A percentile compares a stretch with the other conserved stretches of the same genome.
Evolutionary conservation across 2,113 vertebrate genomes (phyloP).

Genomic region (Clarias gariepinus): DNA sequence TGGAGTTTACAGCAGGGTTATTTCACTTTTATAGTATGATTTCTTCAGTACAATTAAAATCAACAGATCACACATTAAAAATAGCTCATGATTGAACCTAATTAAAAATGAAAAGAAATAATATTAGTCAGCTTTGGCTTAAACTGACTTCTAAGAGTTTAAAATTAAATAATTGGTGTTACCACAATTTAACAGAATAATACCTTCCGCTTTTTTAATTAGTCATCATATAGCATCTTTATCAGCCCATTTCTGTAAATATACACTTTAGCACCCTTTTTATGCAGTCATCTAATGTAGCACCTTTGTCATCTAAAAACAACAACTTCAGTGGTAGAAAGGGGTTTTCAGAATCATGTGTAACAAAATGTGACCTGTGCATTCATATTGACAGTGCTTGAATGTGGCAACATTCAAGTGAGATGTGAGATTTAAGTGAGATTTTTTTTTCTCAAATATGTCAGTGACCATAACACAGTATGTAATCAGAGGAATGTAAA

Average conservation of each 20-base stretch:
- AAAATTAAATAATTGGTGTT: background rate
- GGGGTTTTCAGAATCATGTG: background rate
- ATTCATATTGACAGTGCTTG: slow-evolving; percentile 5
- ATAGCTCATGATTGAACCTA: background rate
- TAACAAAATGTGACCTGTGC: background rate
- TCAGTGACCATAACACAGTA: background rate
- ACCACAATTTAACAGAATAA: background rate
- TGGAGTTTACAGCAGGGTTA: background rate
- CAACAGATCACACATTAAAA: background rate
- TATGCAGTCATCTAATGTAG: slow-evolving; percentile 9
- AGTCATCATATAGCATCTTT: background rate
- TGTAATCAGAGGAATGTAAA: background rate
- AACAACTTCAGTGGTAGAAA: background rate
- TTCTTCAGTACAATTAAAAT: slow-evolving; percentile 1
- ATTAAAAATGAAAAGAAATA: background rate
- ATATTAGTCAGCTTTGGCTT: background rate
- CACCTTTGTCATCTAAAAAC: slow-evolving; percentile 24
- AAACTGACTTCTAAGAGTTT: background rate
- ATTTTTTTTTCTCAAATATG: background rate
- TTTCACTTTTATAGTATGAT: background rate
- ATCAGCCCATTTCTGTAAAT: background rate
- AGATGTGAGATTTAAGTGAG: background rate
- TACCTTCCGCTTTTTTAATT: background rate
- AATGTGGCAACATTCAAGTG: slow-evolving; percentile 26
- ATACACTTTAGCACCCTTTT: slow-evolving; percentile 21